Evolutionary conservation across 37 sponge, comb jelly and placozoan genomes (phyloP), one percentile per base, ranked within the genome.

Genomic region (Tethya wilhelma): DNA sequence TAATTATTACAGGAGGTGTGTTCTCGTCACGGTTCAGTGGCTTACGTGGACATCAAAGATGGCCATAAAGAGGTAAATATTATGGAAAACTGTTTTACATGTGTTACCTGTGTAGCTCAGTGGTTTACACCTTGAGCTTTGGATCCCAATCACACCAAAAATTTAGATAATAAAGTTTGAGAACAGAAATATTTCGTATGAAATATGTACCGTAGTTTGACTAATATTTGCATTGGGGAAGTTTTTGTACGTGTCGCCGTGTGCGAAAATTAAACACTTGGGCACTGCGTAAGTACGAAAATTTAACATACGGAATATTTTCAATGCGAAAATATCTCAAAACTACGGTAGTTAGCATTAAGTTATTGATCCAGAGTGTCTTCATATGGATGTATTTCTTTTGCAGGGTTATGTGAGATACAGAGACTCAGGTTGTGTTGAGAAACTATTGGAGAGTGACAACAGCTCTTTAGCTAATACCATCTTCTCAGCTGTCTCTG

Each of bases 391-490:
- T 76, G 11, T 42, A 53, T 56, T 38, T 71, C 20, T 28, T 29
- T 25, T 45, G 43, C 41, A 87, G 87, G 81, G 81, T 26, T 87
- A 75, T 66, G 57, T 87, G 25, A 72, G 87, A 3, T 87, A 39
- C 58, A 44, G 39, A 22, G 23, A 53, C 11, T 79, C 80, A 41
- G 87, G 87, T 11, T 80, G 87, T 79, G 87, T 80, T 40, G 62
- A 64, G 33, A 23, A 37, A 30, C 38, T 87, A 29, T 32, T 68
- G 14, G 44, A 73, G 26, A 41, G 43, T 58, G 67, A 64, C 0
- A 23, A 5, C 17, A 42, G 20, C 29, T 73, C 64, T 1, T 46
- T 25, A 40, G 77, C 40, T 4, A 59, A 73, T 19, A 31, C 64
- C 34, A 79, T 86, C 42, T 30, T 6, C n/a, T 49, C 72, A 45